Conservation (phyloP, 1,140 invertebrate genomes). For the Drosophila virilis region DNA sequence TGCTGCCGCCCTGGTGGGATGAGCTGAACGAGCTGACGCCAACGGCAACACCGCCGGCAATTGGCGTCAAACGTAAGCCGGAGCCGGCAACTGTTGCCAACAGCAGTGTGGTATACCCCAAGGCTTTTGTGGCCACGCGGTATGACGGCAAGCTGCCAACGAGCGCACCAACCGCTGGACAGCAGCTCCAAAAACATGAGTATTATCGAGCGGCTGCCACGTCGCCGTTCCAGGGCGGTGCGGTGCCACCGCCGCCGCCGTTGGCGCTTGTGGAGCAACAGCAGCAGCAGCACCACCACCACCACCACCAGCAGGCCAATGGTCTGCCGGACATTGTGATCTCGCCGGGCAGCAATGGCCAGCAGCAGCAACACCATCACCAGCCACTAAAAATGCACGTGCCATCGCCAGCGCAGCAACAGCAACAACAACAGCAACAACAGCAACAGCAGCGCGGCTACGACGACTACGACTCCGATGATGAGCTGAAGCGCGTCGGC, state of each 20-base stretch:
- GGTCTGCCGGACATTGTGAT: slow-evolving; percentile 79
- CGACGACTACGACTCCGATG: slow-evolving; percentile 96
- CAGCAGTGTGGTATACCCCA: slow-evolving; percentile 54
- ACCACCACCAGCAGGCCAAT: slow-evolving; percentile 44
- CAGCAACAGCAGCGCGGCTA: slow-evolving; percentile 86
- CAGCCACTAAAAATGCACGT: slow-evolving; percentile 64
- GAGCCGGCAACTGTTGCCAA: slow-evolving; percentile 9
- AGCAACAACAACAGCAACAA: slow-evolving; percentile 52
- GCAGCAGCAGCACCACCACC: slow-evolving; percentile 34
- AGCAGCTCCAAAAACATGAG: slow-evolving; percentile 77
- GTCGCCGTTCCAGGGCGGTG: slow-evolving; percentile 76
- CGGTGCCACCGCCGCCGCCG: slow-evolving; percentile 51
- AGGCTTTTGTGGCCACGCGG: slow-evolving; percentile 69
- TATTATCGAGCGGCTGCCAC: slow-evolving; percentile 83
- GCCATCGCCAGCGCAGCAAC: slow-evolving; percentile 61
- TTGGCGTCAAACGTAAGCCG: slow-evolving; percentile 47
- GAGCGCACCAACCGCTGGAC: slow-evolving; percentile 40
- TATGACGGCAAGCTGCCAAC: slow-evolving; percentile 72
- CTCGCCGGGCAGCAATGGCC: slow-evolving; percentile 80
- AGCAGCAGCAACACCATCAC: slow-evolving; percentile 69
- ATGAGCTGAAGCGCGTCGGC: slow-evolving; percentile 94
- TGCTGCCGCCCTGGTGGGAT: slow-evolving; percentile 97
- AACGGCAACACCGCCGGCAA: slow-evolving; percentile 24
- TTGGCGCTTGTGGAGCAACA: slow-evolving; percentile 53
- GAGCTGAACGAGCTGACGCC: slow-evolving; percentile 91